These are phyloP conservation scores for Passer domesticus DNA, from an alignment of 2,113 vertebrate species.

Conservation along the genomic window DNA sequence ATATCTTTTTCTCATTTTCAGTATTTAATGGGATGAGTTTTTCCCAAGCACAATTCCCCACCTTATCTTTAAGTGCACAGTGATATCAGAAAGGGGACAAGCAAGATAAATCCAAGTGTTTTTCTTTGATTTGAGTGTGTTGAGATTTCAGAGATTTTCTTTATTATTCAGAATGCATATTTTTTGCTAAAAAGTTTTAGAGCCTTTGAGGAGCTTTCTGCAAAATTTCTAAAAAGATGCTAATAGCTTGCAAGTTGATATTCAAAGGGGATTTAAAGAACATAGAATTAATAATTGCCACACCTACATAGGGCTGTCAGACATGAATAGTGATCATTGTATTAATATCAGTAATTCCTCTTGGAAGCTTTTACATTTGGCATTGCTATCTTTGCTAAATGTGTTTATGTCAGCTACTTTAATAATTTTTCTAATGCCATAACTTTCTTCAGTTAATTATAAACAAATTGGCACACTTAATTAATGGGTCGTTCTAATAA, in stretches of 20 bases:
- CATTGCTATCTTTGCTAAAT: slow-evolving; percentile 36
- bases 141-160: background rate
- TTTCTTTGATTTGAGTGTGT: background rate
- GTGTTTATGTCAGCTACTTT: slow-evolving; percentile 61
- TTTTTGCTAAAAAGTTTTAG: background rate
- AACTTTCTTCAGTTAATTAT: slow-evolving; percentile 71
- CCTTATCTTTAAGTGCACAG: background rate
- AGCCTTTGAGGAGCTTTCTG: background rate
- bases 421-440: slow-evolving; percentile 64
- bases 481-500: slow-evolving; percentile 51
- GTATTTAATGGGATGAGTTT: background rate
- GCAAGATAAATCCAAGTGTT: background rate
- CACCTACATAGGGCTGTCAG: slow-evolving; percentile 41
- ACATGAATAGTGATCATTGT: slow-evolving; percentile 8
- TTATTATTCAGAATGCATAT: background rate
- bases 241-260: background rate
- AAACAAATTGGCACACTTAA: slow-evolving; percentile 66
- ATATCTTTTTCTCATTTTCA: background rate
- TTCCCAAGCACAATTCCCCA: background rate
- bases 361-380: slow-evolving; percentile 62
- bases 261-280: slow-evolving; percentile 5
- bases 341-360: slow-evolving; percentile 58
- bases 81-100: background rate
- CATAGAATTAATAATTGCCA: background rate
- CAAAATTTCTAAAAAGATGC: background rate